A percentile compares a stretch with the other conserved stretches of the same genome.
These are phyloP conservation scores for Drosophila austrosaltans DNA, from an alignment of 2,888 invertebrate species.

Conservation along the genomic window DNA sequence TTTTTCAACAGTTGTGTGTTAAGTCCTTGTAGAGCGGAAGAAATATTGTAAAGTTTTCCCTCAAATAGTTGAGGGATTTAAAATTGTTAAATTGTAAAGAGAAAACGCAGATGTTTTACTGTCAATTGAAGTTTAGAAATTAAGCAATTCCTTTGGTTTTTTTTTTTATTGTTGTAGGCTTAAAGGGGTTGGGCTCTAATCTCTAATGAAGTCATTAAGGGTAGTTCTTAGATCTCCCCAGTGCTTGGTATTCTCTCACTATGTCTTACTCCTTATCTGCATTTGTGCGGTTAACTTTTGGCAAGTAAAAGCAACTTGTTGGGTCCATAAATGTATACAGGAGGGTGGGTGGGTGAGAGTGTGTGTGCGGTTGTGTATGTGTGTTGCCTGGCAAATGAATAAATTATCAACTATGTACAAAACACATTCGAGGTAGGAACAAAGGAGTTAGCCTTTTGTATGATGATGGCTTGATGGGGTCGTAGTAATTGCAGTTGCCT, in stretches of 20 bases:
- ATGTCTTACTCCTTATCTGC: slow-evolving; percentile 34
- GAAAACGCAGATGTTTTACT: background rate
- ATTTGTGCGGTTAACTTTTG: slow-evolving; percentile 65
- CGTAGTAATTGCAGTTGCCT: slow-evolving; percentile 66
- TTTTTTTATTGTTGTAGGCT: slow-evolving; percentile 20
- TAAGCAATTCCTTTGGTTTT: slow-evolving; percentile 1
- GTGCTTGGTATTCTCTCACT: slow-evolving; percentile 17
- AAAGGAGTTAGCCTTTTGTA: slow-evolving; percentile 33
- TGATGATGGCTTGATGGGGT: slow-evolving; percentile 27
- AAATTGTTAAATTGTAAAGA: slow-evolving; percentile 21
- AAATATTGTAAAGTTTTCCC: slow-evolving; percentile 42
- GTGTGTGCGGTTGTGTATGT: slow-evolving; percentile 13
- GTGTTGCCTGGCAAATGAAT: slow-evolving; percentile 66
- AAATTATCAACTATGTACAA: slow-evolving; percentile 72
- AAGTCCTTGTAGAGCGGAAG: slow-evolving; percentile 56
- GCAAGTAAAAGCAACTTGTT: slow-evolving; percentile 40
- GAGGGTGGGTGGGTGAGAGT: background rate
- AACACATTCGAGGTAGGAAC: slow-evolving; percentile 40
- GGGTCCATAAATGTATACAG: slow-evolving; percentile 59
- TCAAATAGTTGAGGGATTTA: slow-evolving; percentile 26
- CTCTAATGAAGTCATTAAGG: slow-evolving; percentile 76
- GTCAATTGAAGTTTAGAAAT: slow-evolving; percentile 27
- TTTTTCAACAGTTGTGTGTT: slow-evolving; percentile 68
- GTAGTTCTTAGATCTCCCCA: slow-evolving; percentile 44
- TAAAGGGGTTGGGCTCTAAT: slow-evolving; percentile 24